A percentile compares a stretch with the other conserved stretches of the same genome.
These are phyloP conservation scores for Hemicrepidius hirtus DNA, from an alignment of 2,888 invertebrate genomes.

Conservation along the genomic window DNA sequence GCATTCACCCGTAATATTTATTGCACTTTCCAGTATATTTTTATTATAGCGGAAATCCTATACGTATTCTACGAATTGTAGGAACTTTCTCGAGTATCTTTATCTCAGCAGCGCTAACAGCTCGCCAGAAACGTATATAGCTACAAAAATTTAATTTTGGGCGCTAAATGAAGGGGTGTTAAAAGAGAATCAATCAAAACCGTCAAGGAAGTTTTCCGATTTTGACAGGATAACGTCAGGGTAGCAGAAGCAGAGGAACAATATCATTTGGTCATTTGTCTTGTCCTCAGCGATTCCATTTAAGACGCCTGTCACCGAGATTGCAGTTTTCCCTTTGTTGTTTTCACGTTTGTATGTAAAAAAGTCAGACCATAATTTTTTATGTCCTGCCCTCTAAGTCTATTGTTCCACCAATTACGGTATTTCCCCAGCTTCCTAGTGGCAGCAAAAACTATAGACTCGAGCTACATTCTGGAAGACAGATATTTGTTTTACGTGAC, in stretches of 20 bases:
- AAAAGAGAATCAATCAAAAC: constrained; percentile 57
- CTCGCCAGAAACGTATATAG: background rate
- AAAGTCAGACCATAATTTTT: constrained; percentile 22
- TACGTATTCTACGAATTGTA: constrained; percentile 55
- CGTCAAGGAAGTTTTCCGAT: constrained; percentile 51
- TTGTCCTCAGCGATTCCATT: constrained; percentile 42
- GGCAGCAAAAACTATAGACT: constrained; percentile 5
- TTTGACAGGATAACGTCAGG: constrained; percentile 53
- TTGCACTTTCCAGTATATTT: constrained; percentile 62
- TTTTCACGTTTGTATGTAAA: constrained; percentile 28
- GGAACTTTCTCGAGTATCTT: constrained; percentile 21
- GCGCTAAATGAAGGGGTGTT: constrained; percentile 38
- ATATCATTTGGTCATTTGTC: constrained; percentile 56
- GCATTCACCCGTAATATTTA: constrained; percentile 62
- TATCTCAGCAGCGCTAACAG: constrained; percentile 16
- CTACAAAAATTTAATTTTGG: constrained; percentile 33
- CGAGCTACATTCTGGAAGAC: constrained; percentile 14
- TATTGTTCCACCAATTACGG: constrained; percentile 27
- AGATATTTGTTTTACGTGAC: constrained; percentile 16
- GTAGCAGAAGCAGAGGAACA: constrained; percentile 52
- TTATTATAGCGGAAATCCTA: constrained; percentile 63
- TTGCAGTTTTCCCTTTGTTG: constrained; percentile 25
- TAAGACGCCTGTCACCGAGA: constrained; percentile 38
- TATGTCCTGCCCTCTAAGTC: constrained; percentile 19
- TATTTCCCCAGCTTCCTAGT: constrained; percentile 13